phyloP scores from a whole-genome alignment of 1,140 invertebrate species.

The Philotrypesis tridentata region DNA sequence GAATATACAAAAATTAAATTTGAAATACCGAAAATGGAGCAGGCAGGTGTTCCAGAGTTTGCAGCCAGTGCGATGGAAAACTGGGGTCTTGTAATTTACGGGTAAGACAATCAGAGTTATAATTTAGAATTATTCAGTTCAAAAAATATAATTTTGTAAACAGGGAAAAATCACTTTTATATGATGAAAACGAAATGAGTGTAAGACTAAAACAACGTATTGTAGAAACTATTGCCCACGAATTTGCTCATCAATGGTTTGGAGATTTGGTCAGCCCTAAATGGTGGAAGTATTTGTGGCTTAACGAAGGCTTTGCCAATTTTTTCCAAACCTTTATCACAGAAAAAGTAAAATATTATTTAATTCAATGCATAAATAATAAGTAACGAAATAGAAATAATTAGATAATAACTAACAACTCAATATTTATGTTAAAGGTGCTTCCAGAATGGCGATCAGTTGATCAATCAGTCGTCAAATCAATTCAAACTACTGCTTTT shows the following conservation, averaged over 20 bases:
- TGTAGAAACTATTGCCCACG: conserved; percentile 77
- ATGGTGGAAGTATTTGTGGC: conserved; percentile 81
- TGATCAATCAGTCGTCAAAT: conserved; percentile 84
- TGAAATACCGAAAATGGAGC: conserved; percentile 73
- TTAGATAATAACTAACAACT: not conserved
- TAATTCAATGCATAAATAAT: not conserved
- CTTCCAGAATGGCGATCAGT: conserved; percentile 83
- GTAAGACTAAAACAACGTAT: conserved; percentile 73
- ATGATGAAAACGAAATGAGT: conserved; percentile 71
- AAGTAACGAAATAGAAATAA: not conserved
- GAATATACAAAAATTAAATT: conserved; percentile 52
- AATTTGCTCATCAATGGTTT: conserved; percentile 79
- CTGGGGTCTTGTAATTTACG: conserved; percentile 81
- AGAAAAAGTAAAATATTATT: conserved; percentile 60
- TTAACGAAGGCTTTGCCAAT: conserved; percentile 82
- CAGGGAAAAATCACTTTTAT: conserved; percentile 78
- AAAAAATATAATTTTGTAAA: not conserved
- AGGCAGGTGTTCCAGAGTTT: conserved; percentile 85
- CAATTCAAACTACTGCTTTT: conserved; percentile 79
- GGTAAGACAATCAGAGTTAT: conserved; percentile 68
- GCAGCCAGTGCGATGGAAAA: conserved; percentile 90
- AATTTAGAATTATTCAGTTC: conserved; percentile 54
- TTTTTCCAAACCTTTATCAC: conserved; percentile 83
- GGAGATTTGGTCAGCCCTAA: conserved; percentile 78
- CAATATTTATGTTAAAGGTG: conserved; percentile 64